phyloP scores from a whole-genome alignment of 1,140 invertebrate genomes.

The Chrysoperla carnea region DNA sequence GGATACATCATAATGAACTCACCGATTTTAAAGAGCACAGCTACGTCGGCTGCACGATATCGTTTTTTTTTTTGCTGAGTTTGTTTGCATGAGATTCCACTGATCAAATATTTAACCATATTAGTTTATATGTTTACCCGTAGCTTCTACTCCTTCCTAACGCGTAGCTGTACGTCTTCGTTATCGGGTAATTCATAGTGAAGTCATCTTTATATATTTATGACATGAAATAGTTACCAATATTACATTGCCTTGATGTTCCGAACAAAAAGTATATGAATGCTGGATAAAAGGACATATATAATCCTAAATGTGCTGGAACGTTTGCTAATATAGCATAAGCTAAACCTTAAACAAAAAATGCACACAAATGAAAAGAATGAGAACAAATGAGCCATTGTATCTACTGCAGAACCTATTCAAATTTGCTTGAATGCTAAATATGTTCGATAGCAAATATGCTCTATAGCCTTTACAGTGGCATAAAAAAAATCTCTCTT shows the following conservation, averaged over 20 bases:
- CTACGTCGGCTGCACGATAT: too few relatives aligned
- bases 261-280: constrained; percentile 80
- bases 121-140: too few relatives aligned
- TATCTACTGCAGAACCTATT: too few relatives aligned
- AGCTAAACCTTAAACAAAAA: constrained; percentile 57
- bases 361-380: too few relatives aligned
- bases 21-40: neutral
- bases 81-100: too few relatives aligned
- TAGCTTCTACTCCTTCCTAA: neutral
- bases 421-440: too few relatives aligned
- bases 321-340: constrained; percentile 79
- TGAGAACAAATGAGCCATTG: too few relatives aligned
- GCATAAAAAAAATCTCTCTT: too few relatives aligned
- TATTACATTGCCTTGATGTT: constrained; percentile 80
- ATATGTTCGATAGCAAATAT: too few relatives aligned
- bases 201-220: constrained; percentile 1
- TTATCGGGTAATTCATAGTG: neutral
- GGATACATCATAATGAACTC: neutral
- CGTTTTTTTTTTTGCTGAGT: too few relatives aligned
- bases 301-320: constrained; percentile 76
- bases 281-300: constrained; percentile 89
- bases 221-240: constrained; percentile 39
- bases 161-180: neutral
- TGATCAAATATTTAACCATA: too few relatives aligned
- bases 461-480: too few relatives aligned